Percentiles rank a stretch among this genome's conserved stretches.
Conservation (phyloP, 2,888 invertebrate species). For the Mactromeris polynyma region DNA sequence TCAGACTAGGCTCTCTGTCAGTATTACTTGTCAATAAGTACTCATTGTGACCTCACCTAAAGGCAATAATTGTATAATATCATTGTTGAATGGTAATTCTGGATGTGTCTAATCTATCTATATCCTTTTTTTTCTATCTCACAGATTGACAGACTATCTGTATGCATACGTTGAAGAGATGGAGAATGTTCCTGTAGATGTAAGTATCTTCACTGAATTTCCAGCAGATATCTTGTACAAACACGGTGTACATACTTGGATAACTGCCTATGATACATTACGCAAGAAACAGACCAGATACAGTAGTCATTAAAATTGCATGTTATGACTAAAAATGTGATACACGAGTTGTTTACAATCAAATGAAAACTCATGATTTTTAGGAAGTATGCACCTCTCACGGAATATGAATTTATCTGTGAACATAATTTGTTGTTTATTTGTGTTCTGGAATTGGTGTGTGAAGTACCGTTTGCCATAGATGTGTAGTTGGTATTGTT, state of each 20-base stretch:
- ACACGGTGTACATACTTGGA: slow-evolving; percentile 54
- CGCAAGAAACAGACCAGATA: slow-evolving; percentile 46
- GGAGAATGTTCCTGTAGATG: neutral
- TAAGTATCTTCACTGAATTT: slow-evolving; percentile 42
- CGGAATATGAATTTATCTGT: neutral
- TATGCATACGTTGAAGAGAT: slow-evolving; percentile 38
- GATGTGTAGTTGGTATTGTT: too few species aligned
- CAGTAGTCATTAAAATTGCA: neutral
- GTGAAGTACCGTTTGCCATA: too few species aligned
- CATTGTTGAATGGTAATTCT: too few species aligned
- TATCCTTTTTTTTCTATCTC: neutral
- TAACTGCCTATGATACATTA: slow-evolving; percentile 34
- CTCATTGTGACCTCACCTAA: too few species aligned
- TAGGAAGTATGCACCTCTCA: too few species aligned
- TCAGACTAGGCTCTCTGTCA: neutral
- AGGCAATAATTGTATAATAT: too few species aligned
- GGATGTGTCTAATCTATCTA: too few species aligned
- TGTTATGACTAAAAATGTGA: neutral
- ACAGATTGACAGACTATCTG: slow-evolving; percentile 41
- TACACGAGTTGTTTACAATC: neutral
- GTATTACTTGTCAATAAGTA: neutral
- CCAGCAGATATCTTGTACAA: slow-evolving; percentile 52
- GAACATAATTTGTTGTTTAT: neutral
- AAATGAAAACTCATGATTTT: neutral
- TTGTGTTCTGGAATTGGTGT: too few species aligned